Conservation (phyloP, 2,113 vertebrate species). For the Hypocryptadius cinnamomeus region DNA sequence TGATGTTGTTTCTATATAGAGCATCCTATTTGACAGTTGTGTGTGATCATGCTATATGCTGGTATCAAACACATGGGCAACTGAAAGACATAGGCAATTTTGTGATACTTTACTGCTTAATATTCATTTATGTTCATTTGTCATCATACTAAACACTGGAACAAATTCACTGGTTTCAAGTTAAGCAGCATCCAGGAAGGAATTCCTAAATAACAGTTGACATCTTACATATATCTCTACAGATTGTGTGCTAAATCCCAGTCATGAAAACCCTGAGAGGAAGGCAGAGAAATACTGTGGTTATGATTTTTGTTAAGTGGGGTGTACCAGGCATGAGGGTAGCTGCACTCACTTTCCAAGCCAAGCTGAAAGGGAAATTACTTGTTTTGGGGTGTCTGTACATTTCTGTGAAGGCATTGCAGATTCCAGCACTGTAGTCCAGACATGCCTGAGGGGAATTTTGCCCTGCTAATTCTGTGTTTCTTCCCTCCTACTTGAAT, state of each 20-base stretch:
- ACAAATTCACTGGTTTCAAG: conserved; percentile 4
- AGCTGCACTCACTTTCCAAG: background rate
- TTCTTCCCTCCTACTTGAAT: background rate
- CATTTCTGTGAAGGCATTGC: background rate
- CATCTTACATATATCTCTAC: background rate
- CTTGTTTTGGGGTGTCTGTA: background rate
- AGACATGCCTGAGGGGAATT: background rate
- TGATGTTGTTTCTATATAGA: conserved; percentile 9
- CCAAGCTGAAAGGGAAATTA: background rate
- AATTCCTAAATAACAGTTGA: conserved; percentile 16
- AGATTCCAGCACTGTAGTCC: background rate
- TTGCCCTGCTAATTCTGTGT: background rate
- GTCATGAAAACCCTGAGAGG: background rate
- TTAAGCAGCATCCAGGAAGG: background rate
- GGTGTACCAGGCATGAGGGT: too few species aligned
- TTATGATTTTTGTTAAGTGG: background rate
- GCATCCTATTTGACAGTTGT: background rate
- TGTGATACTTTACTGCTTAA: conserved; percentile 12
- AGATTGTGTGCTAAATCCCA: background rate
- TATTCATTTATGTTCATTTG: conserved; percentile 26
- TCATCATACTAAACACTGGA: background rate
- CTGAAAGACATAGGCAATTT: background rate
- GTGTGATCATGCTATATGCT: background rate
- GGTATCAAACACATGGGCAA: background rate
- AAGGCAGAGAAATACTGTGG: background rate